phyloP scores from a whole-genome alignment of 2,888 invertebrate genomes.

The Aspidapion aeneum region DNA sequence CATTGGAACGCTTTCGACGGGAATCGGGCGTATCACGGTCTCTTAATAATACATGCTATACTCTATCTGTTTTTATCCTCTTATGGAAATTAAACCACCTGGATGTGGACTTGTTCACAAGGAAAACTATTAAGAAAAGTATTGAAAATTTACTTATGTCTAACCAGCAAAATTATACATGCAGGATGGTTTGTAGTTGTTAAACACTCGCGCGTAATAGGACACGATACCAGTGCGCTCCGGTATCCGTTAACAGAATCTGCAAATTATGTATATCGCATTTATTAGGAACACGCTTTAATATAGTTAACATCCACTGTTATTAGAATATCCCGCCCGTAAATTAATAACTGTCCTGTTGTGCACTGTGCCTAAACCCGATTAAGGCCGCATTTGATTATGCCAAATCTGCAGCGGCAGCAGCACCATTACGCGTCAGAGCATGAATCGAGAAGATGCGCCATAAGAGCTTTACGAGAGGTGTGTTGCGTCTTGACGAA shows the following conservation, averaged over 20 bases:
- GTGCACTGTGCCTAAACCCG: not conserved
- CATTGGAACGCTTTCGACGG: no score
- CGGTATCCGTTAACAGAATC: not conserved
- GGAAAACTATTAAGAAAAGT: no score
- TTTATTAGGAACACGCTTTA: not conserved
- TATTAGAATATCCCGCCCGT: not conserved
- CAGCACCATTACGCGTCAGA: no score
- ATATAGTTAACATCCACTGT: not conserved
- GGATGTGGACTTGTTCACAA: no score
- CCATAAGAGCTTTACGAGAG: no score
- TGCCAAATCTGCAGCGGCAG: not conserved
- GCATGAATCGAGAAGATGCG: no score
- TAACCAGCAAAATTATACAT: not conserved
- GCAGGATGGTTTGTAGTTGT: not conserved
- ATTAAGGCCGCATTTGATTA: not conserved
- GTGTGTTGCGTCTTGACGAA: no score
- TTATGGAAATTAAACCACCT: no score
- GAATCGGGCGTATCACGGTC: no score
- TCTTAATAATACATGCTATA: no score
- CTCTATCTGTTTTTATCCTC: no score
- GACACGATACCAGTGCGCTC: not conserved
- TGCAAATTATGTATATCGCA: not conserved
- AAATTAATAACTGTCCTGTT: not conserved
- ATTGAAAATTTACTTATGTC: no score
- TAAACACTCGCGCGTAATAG: not conserved